Conservation (phyloP, 1,140 invertebrate genomes). For the Drosophila baimaii region DNA sequence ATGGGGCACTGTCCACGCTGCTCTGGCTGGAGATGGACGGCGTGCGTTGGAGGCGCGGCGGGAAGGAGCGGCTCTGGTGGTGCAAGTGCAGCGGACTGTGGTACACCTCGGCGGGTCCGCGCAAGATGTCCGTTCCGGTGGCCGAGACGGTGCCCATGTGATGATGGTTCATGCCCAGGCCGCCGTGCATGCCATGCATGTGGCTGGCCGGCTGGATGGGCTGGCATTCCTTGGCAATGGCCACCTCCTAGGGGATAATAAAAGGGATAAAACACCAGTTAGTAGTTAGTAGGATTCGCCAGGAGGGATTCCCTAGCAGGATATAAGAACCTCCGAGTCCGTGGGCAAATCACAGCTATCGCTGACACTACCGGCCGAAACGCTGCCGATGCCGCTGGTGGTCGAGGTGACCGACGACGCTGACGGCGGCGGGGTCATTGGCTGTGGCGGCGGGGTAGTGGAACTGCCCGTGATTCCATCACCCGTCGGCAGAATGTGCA, state of each 20-base stretch:
- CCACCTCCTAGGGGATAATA: slow-evolving; percentile 86
- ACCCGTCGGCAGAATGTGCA: slow-evolving; percentile 46
- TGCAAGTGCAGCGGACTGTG: slow-evolving; percentile 83
- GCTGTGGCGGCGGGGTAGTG: slow-evolving; percentile 84
- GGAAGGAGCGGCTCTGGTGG: slow-evolving; percentile 84
- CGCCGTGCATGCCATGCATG: slow-evolving; percentile 51
- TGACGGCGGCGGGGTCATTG: slow-evolving; percentile 81
- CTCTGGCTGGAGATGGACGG: slow-evolving; percentile 92
- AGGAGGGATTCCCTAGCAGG: no score
- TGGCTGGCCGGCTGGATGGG: slow-evolving; percentile 85
- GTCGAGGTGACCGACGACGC: slow-evolving; percentile 82
- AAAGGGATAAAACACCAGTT: not conserved
- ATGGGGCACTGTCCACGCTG: slow-evolving; percentile 89
- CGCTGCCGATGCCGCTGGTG: slow-evolving; percentile 82
- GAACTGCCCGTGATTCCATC: slow-evolving; percentile 37
- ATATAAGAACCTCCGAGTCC: slow-evolving; percentile 76
- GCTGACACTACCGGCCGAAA: slow-evolving; percentile 79
- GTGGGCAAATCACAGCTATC: slow-evolving; percentile 83
- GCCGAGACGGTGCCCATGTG: slow-evolving; percentile 58
- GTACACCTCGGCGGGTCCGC: slow-evolving; percentile 75
- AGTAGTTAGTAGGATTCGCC: not conserved
- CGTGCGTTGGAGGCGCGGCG: slow-evolving; percentile 87
- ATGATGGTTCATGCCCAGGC: slow-evolving; percentile 47
- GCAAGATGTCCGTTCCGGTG: slow-evolving; percentile 75
- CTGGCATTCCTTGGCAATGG: slow-evolving; percentile 87